Conservation (phyloP, 2,113 vertebrate species). For the Dunckerocampus dactyliophorus region DNA sequence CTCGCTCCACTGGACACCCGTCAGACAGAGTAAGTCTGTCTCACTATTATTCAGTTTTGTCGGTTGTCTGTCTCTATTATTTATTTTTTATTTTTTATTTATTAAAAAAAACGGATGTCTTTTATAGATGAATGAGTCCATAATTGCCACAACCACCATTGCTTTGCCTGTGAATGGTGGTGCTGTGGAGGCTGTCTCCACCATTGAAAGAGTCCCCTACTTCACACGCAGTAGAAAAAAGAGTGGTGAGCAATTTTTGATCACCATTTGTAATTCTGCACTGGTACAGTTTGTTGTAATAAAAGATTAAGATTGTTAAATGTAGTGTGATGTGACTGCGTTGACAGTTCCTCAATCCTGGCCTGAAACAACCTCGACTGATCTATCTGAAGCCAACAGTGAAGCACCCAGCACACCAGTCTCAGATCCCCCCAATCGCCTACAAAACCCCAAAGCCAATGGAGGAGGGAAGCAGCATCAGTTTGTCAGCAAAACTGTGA, state of each 20-base stretch:
- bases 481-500: conserved; percentile 85
- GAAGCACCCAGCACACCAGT: conserved; percentile 65
- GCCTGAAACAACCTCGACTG: conserved; percentile 73
- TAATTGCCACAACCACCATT: conserved; percentile 87
- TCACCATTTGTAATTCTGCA: not conserved
- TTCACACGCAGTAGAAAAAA: conserved; percentile 72
- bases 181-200: conserved; percentile 84
- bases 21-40: conserved; percentile 77
- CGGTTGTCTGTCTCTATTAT: too few species aligned
- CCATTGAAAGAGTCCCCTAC: conserved; percentile 83
- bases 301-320: not conserved
- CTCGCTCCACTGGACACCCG: conserved; percentile 73
- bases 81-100: too few species aligned
- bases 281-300: too few species aligned
- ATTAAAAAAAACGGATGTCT: not conserved
- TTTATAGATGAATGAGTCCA: conserved; percentile 84
- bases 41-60: conserved; percentile 6
- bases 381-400: conserved; percentile 53
- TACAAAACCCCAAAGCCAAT: conserved; percentile 62
- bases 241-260: conserved; percentile 67
- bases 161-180: conserved; percentile 83
- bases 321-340: not conserved
- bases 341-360: conserved; percentile 25
- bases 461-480: conserved; percentile 79
- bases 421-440: conserved; percentile 24